Evolutionary conservation across 2,888 invertebrate species (phyloP), one percentile per base, ranked within the genome.

Genomic region (Sphaeridia pumilis): DNA sequence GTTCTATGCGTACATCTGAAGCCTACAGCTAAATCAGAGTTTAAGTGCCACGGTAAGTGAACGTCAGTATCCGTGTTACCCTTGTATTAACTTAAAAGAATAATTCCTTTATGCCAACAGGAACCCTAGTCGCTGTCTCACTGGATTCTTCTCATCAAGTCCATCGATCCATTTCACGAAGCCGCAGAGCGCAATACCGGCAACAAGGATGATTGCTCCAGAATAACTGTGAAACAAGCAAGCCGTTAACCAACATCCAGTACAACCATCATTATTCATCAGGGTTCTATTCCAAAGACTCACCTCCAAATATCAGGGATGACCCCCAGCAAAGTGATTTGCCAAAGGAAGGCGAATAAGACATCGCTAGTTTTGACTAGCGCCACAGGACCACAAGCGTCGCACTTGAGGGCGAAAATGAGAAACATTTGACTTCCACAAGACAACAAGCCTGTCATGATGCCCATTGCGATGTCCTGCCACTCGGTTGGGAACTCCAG

Each of bases 381-480:
- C 1, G 62, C 58, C 4, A 62, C 58, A 4, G 62, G 62, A 5
- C 62, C 62, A 22, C 54, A 60, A 27, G 48, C 58, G 41, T 63
- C 63, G 50, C 57, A 58, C 43, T 63, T 60, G 20, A 63, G 50
- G 10, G 63, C 63, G 52, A 60, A 63, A 34, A 63, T 63, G 4
- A 63, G 49, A 46, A 63, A 60, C 57, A 63, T 56, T 51, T 63
- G 63, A 49, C 57, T 55, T 24, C 41, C 52, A 27, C 63, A 63
- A 10, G 60, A 59, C 2, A 63, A 45, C 1, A 63, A 22, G 4
- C 63, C 63, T 27, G 58, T 59, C 0, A 56, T 58, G 26, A 48
- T 34, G 2, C 58, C 60, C 55, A 57, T 56, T 1, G 59, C 25
- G 35, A 60, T 59, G 38, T 63, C 63, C 10, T 55, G 47, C 1